Percentiles rank a stretch among this genome's conserved stretches.
These are phyloP conservation scores for Phortica variegata DNA, from an alignment of 1,140 invertebrate species.

Conservation along the genomic window DNA sequence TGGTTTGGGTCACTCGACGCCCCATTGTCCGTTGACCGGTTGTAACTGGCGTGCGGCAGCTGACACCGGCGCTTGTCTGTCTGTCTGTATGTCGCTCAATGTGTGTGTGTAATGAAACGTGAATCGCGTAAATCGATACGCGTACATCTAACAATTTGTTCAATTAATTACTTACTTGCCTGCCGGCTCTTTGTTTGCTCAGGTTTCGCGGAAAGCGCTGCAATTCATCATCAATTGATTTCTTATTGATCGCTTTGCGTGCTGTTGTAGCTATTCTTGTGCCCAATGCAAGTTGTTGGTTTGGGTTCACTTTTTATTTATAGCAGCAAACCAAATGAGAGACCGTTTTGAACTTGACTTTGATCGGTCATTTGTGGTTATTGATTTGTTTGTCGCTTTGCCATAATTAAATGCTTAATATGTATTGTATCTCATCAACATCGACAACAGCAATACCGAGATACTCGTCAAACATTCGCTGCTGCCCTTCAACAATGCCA, in stretches of 20 bases:
- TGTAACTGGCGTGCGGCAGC: slow-evolving; percentile 32
- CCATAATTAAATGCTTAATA: slow-evolving; percentile 48
- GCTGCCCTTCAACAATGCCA: slow-evolving; percentile 59
- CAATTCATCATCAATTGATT: too few relatives aligned
- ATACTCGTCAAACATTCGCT: slow-evolving; percentile 61
- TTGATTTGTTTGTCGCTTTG: slow-evolving; percentile 38
- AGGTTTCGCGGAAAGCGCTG: too few relatives aligned
- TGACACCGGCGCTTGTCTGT: slow-evolving; percentile 16
- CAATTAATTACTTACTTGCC: too few relatives aligned
- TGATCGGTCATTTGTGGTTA: neutral
- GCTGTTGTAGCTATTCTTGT: too few relatives aligned
- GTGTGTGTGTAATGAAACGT: slow-evolving; percentile 34
- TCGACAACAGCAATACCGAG: slow-evolving; percentile 60
- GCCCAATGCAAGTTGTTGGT: too few relatives aligned
- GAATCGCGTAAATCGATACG: slow-evolving; percentile 34
- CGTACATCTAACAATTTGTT: slow-evolving; percentile 12
- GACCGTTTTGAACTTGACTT: too few relatives aligned
- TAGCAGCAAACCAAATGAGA: too few relatives aligned
- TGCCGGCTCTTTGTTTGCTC: too few relatives aligned
- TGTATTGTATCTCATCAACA: too few relatives aligned
- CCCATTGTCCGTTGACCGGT: slow-evolving; percentile 10
- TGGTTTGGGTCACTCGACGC: neutral
- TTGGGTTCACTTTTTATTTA: too few relatives aligned
- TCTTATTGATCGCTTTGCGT: too few relatives aligned
- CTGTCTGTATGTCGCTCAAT: slow-evolving; percentile 3